Percentiles rank a stretch among this genome's conserved stretches.
Conservation (phyloP, 1,140 invertebrate species). For the Pachyrhynchus sulphureomaculatus region DNA sequence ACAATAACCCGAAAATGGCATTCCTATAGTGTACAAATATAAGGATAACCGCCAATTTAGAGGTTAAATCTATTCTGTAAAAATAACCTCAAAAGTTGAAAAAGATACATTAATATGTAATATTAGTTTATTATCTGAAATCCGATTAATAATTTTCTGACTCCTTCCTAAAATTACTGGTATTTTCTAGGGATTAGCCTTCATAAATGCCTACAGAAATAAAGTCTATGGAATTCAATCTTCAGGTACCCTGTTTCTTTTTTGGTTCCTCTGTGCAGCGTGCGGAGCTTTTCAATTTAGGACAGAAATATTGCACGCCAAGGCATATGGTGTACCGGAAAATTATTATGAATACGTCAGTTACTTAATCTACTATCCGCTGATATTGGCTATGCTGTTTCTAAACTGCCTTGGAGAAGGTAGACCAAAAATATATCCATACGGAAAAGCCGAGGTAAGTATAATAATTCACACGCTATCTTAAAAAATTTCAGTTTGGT, state of each 20-base stretch:
- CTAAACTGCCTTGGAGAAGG: constrained; percentile 82
- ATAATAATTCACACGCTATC: too few species aligned
- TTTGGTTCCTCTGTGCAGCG: constrained; percentile 77
- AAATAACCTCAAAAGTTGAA: too few species aligned
- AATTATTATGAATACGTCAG: constrained; percentile 67
- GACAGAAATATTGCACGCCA: constrained; percentile 59
- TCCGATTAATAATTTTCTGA: too few species aligned
- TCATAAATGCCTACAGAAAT: constrained; percentile 72
- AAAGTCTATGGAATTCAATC: constrained; percentile 79
- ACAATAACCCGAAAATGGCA: too few species aligned
- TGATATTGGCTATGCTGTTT: constrained; percentile 71
- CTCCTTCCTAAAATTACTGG: too few species aligned
- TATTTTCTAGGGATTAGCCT: constrained; percentile 68
- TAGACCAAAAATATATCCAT: constrained; percentile 67
- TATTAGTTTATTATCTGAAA: too few species aligned
- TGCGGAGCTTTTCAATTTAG: constrained; percentile 73
- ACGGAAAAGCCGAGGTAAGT: constrained; percentile 65
- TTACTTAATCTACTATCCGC: constrained; percentile 79
- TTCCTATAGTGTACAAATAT: too few species aligned
- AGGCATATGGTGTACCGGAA: constrained; percentile 42
- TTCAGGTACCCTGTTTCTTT: constrained; percentile 83
- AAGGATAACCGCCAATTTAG: too few species aligned
- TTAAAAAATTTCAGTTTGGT: too few species aligned
- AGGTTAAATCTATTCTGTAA: too few species aligned
- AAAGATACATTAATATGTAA: too few species aligned